Evolutionary conservation across 1,140 invertebrate genomes (phyloP).

Genomic region (Stenopsyche tienmushanensis): DNA sequence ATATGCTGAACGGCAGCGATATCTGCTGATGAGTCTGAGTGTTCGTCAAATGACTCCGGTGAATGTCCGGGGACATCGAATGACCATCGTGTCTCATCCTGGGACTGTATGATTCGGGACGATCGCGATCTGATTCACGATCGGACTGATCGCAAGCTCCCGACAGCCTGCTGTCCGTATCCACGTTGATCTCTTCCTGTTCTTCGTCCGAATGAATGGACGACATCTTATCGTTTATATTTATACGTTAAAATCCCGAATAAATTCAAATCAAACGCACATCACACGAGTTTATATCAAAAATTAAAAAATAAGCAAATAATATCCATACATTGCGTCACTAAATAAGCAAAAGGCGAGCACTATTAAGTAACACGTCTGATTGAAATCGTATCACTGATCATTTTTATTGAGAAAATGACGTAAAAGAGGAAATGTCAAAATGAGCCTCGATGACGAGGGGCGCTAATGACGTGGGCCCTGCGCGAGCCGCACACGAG

Average conservation of each 20-base stretch:
- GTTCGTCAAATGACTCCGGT: constrained; percentile 49
- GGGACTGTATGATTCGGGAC: constrained; percentile 40
- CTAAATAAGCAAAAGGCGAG: no score
- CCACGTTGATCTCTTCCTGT: constrained; percentile 62
- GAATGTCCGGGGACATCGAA: constrained; percentile 46
- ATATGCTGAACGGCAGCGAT: constrained; percentile 69
- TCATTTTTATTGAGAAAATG: no score
- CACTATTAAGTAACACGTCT: no score
- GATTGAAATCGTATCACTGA: no score
- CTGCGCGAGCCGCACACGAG: constrained; percentile 9
- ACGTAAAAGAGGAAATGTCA: not conserved
- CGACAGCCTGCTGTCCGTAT: constrained; percentile 61
- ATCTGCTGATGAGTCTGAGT: constrained; percentile 56
- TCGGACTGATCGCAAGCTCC: constrained; percentile 55
- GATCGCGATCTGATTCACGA: constrained; percentile 50
- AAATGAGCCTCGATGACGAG: not conserved
- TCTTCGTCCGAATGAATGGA: constrained; percentile 60
- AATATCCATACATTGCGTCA: no score
- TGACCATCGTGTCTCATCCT: constrained; percentile 46
- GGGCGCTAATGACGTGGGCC: not conserved
- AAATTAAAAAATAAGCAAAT: no score
- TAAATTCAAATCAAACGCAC: not conserved
- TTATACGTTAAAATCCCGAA: not conserved
- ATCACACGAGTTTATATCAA: no score
- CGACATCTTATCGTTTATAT: constrained; percentile 45